phyloP scores from a whole-genome alignment of 2,888 invertebrate genomes.

The Hemistola chrysoprasaria region DNA sequence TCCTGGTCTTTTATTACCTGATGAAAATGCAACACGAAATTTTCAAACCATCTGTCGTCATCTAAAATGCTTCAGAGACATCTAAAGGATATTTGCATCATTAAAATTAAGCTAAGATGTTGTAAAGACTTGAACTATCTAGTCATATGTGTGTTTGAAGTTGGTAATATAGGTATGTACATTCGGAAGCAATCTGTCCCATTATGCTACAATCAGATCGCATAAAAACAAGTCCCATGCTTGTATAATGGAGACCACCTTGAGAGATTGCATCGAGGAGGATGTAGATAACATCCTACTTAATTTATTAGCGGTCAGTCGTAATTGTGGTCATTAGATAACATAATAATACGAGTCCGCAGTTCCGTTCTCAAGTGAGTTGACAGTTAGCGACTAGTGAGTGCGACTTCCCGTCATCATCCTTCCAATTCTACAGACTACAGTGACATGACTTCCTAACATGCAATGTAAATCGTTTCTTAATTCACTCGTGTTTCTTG shows the following conservation, averaged over 20 bases:
- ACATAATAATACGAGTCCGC: slow-evolving; percentile 24
- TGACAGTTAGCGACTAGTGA: slow-evolving; percentile 40
- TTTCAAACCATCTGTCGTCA: slow-evolving; percentile 6
- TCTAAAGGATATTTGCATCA: too few relatives aligned
- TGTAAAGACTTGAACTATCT: too few relatives aligned
- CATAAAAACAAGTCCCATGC: slow-evolving; percentile 14
- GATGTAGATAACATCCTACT: slow-evolving; percentile 33
- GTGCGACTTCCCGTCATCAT: slow-evolving; percentile 53
- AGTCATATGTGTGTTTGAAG: too few relatives aligned
- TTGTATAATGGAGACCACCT: slow-evolving; percentile 26
- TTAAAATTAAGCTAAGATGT: too few relatives aligned
- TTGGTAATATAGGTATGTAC: too few relatives aligned
- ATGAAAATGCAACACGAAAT: slow-evolving; percentile 10
- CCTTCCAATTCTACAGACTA: not conserved
- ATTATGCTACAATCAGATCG: slow-evolving; percentile 21
- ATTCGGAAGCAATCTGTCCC: slow-evolving; percentile 7
- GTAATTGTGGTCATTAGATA: slow-evolving; percentile 28
- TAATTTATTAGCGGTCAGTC: slow-evolving; percentile 31
- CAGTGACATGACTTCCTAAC: slow-evolving; percentile 1
- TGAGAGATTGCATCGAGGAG: slow-evolving; percentile 29
- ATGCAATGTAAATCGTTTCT: not conserved
- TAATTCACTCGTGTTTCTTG: too few relatives aligned
- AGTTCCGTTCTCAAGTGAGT: slow-evolving; percentile 36
- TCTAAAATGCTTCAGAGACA: too few relatives aligned
- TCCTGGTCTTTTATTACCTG: slow-evolving; percentile 13